Base-by-base conservation (phyloP, 1,140 invertebrate genomes). In the Aphelinus certus region DNA sequence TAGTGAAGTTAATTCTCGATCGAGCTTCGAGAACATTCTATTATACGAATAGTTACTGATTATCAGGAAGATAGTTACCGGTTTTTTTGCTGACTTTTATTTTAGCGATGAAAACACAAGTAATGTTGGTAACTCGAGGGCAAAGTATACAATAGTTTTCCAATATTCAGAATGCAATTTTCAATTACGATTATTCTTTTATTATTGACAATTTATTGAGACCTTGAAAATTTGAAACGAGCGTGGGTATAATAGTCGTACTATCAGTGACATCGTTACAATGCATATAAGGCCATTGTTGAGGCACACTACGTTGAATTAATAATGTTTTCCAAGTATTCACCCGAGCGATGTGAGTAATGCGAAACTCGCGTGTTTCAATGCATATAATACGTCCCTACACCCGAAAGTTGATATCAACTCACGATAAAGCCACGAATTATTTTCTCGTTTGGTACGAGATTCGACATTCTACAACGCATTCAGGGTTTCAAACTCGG, bases 401-500 rank as follows among this genome's bases (percentile, higher is more conserved):
- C n/a, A 71, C 42, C 3, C 51, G 26, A 3, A 65, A 73, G 51
- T 26, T 2, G 55, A 73, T 66, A 58, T 58, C 26, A 48, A 7
- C 7, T 46, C 10, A 43, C 46, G 62, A 73, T 73, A 73, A 73
- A 46, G 3, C 9, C 1, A 10, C 10, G 61, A 73, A 73, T 73
- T 67, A 73, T 67, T 66, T 73, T 61, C 55, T 67, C 42, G 45
- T 73, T 66, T 73, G 60, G 56, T 46, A 45, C 3, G 49, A 67
- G 71, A 73, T 67, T 73, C 9, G 48, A 51, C 26, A 26, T 57
- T 56, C 69, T 69, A 74, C 73, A 57, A 7, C 49, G n/a, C 49
- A n/a, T n/a, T 71, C 64, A 71, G 10, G 65, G 73, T 81, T 81
- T 78, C 71, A 69, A 48, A 4, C 63, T 62, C 67, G 7, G 77